Base-by-base conservation (phyloP, 2,797 vertebrate species). In the Cryptoblepharus egeriae region DNA sequence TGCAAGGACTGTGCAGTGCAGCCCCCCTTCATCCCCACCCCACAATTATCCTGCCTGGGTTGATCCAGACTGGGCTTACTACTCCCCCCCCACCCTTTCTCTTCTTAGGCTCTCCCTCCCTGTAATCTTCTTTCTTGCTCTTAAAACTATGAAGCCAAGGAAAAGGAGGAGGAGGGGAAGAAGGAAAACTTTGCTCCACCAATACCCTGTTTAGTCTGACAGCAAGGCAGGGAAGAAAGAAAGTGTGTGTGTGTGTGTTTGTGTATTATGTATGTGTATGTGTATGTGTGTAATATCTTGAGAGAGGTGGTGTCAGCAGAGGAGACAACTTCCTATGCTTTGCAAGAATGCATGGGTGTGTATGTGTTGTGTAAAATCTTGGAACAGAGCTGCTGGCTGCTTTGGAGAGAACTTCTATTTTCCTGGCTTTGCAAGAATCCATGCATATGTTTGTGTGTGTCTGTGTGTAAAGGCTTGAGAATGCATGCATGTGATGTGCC, bases 121-220 rank as follows among this genome's bases (percentile, higher is more conserved):
- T 26, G 13, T 28, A 22, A n/a, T 71, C 68, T n/a, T 39, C 12
- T 30, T 28, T n/a, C 39, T 42, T 9, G 16, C 32, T 45, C 2
- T 22, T 42, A 1, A 37, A n/a, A 35, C 64, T 18, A 20, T 2
- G 55, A 55, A 35, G 55, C 64, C 13, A 37, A 35, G 70, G 87
- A 45, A 65, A 70, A 60, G 82, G 82, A 67, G 81, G 83, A 32
- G n/a, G 75, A 3, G 49, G 42, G 26, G 61, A 83, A 55, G 60
- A 16, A 7, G 26, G 15, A 64, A 85, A 88, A 89, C 85, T 92
- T 86, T 75, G 85, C 67, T 64, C 20, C 65, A 28, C 13, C 60
- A 58, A 63, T 69, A 58, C 57, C 8, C 30, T 86, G 73, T 86
- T 78, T 72, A 75, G 49, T 83, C 22, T 65, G 82, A 52, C 82